These are phyloP conservation scores for Globodera rostochiensis DNA, from an alignment of 1,140 invertebrate genomes.

Conservation along the genomic window DNA sequence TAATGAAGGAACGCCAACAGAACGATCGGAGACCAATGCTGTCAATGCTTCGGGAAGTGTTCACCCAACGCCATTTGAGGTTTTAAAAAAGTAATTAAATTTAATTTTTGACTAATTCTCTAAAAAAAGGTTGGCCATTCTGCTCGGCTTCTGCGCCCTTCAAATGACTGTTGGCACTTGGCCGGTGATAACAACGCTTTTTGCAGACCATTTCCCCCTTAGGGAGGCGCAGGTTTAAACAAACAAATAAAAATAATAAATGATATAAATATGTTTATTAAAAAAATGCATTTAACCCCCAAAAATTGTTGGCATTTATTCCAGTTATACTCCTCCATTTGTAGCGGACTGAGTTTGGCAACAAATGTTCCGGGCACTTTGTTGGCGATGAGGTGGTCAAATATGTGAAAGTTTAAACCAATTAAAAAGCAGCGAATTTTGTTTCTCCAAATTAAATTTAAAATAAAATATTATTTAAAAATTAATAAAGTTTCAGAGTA, in stretches of 20 bases:
- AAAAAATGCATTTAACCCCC: background rate
- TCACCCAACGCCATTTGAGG: constrained; percentile 38
- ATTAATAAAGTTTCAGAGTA: constrained; percentile 24
- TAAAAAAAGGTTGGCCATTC: constrained; percentile 24
- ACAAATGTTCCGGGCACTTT: constrained; percentile 38
- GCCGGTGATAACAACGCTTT: constrained; percentile 25
- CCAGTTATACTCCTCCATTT: constrained; percentile 38
- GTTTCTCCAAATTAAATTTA: background rate
- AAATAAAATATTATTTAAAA: constrained; percentile 10
- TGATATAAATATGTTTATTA: background rate
- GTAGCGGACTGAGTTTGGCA: constrained; percentile 41
- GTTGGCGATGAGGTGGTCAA: constrained; percentile 39
- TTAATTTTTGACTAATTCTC: background rate
- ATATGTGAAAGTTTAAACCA: too few species aligned
- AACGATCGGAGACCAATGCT: constrained; percentile 20
- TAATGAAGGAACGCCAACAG: constrained; percentile 42
- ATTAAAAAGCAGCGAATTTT: too few species aligned
- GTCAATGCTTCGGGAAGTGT: constrained; percentile 31
- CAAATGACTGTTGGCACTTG: constrained; percentile 28
- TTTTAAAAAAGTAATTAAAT: background rate
- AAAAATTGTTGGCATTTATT: background rate
- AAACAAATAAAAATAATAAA: background rate
- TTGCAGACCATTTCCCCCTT: constrained; percentile 17
- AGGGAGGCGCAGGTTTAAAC: constrained; percentile 8
- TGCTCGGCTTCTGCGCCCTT: constrained; percentile 41